phyloP scores from a whole-genome alignment of 2,888 invertebrate genomes.

The Electrophaes corylata region DNA sequence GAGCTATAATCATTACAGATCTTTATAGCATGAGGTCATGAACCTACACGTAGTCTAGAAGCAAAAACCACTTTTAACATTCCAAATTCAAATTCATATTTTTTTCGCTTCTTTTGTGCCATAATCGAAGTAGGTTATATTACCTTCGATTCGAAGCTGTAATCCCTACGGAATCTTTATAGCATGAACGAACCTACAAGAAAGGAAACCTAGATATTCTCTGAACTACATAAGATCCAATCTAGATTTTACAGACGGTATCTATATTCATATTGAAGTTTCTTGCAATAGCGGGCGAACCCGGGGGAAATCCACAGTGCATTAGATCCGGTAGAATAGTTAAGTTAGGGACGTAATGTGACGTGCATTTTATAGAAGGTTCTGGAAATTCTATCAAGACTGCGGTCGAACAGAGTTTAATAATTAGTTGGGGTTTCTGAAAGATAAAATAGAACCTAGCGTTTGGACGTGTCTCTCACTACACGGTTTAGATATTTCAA shows the following conservation, averaged over 20 bases:
- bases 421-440: not conserved
- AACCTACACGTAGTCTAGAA: no score
- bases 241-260: constrained; percentile 17
- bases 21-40: no score
- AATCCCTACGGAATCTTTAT: not conserved
- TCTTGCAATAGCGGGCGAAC: constrained; percentile 25
- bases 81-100: not conserved
- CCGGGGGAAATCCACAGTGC: constrained; percentile 33
- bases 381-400: constrained; percentile 11
- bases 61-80: no score
- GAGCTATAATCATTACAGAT: no score
- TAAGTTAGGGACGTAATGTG: constrained; percentile 44
- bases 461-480: not conserved
- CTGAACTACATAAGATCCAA: constrained; percentile 5
- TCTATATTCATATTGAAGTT: constrained; percentile 12
- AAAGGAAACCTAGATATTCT: constrained; percentile 2
- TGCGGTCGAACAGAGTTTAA: constrained; percentile 5
- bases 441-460: no score
- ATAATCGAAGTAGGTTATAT: no score
- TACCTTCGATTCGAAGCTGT: no score
- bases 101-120: no score
- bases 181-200: not conserved
- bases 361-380: constrained; percentile 44
- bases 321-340: constrained; percentile 46
- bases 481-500: no score